These are phyloP conservation scores for Torymus auratus DNA, from an alignment of 2,888 invertebrate species.

Conservation along the genomic window DNA sequence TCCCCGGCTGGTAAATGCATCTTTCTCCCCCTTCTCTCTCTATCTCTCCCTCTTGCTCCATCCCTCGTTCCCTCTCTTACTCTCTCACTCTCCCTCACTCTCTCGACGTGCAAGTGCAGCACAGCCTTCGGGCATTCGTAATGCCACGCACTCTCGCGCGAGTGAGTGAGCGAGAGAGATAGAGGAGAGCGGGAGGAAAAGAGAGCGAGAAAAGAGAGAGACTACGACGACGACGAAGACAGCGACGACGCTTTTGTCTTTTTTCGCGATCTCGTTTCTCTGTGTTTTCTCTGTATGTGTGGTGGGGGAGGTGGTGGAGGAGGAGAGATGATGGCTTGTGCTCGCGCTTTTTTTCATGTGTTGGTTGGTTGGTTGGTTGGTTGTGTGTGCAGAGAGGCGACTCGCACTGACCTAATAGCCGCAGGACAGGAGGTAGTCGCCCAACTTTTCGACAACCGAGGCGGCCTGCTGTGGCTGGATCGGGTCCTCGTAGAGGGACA, in stretches of 20 bases:
- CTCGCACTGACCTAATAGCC: conserved; percentile 87
- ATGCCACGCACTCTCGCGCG: neutral
- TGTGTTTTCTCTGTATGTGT: no score
- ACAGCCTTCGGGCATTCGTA: conserved; percentile 32
- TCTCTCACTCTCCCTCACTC: neutral
- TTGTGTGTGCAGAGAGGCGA: neutral
- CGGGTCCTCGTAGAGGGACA: conserved; percentile 96
- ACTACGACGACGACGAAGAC: neutral
- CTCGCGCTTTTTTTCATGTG: neutral
- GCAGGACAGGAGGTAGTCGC: conserved; percentile 97
- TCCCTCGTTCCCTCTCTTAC: neutral
- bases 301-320: neutral
- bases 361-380: neutral
- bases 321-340: neutral
- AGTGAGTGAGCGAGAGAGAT: neutral
- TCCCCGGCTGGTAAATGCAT: conserved; percentile 17
- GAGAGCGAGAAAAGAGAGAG: neutral
- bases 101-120: neutral
- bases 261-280: no score
- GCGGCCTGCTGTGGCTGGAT: conserved; percentile 98
- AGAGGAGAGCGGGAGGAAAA: conserved; percentile 27
- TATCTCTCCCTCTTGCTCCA: neutral
- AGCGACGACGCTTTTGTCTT: no score
- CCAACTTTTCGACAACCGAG: conserved; percentile 97
- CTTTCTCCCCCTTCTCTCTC: neutral